Evolutionary conservation across 2,113 vertebrate species (phyloP), one percentile per base, ranked within the genome.

Genomic region (Anhinga rufa): DNA sequence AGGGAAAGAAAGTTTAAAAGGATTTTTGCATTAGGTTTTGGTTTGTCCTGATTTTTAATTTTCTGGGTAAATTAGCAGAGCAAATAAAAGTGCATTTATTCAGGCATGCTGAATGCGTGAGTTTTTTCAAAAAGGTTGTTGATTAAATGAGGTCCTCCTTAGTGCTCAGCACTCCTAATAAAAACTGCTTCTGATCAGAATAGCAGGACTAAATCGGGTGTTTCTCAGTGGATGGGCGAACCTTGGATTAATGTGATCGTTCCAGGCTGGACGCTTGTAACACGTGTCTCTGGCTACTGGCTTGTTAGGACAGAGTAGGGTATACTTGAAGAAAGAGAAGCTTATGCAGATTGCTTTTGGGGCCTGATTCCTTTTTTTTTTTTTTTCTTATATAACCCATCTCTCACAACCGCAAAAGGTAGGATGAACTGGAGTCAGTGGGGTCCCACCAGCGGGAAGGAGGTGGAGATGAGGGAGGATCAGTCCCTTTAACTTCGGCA

Each of bases 221-320:
- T 93, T 97, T 96, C 58, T 71, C 64, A 83, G 77, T 78, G 78
- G 28, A 90, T 72, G 71, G 69, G 70, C 93, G 91, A 97, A 88
- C 58, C 75, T 89, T 64, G 86, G 93, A 60, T 82, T 92, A 76
- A 83, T 68, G 82, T 26, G 86, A 24, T 92, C 13, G 2, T 40
- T 57, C 57, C 68, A 49, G 85, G 29, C 54, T 82, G 51, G 58
- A 32, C 51, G 34, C 42, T 93, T 60, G 29, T 75, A 93, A 83
- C 15, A 6, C 38, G 38, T 64, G 51, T 93, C 40, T 92, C 32
- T 83, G 72, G 34, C 54, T 70, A 12, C 55, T 80, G 75, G 25
- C 78, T 93, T 72, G 36, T 69, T 94, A 55, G 64, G 65, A 40
- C 40, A 48, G 70, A 66, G 32, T 24, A 18, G 38, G 34, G 22